Percentiles rank a stretch among this genome's conserved stretches.
These are phyloP conservation scores for Numenius phaeopus DNA, from an alignment of 2,797 vertebrate species.

Conservation along the genomic window DNA sequence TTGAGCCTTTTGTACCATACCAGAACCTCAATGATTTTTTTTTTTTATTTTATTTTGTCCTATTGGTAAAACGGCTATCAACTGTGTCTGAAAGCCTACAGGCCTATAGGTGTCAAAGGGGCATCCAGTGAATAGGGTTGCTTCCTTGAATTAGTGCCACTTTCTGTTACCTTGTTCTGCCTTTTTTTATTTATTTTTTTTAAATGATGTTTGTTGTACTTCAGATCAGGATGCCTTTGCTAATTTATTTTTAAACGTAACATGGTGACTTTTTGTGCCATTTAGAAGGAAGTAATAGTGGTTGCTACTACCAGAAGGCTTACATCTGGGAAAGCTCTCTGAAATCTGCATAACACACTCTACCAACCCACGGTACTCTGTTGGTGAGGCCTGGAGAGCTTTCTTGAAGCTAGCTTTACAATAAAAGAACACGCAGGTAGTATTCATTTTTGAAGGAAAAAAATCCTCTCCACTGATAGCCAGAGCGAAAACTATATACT, in stretches of 20 bases:
- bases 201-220: not conserved
- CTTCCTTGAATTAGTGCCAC: not conserved
- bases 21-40: not conserved
- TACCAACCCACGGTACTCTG: not conserved
- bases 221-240: not conserved
- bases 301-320: not conserved
- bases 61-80: not conserved
- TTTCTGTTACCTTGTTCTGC: not conserved
- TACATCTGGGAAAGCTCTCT: not conserved
- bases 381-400: not conserved
- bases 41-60: not conserved
- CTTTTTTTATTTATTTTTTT: no score
- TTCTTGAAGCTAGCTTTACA: not conserved
- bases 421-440: not conserved
- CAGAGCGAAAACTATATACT: not conserved
- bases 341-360: not conserved
- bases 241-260: not conserved
- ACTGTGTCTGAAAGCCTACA: not conserved
- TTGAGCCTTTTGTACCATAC: not conserved
- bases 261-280: not conserved
- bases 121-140: not conserved
- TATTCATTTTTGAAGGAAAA: not conserved
- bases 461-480: not conserved
- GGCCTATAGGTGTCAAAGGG: not conserved
- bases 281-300: not conserved